These are phyloP conservation scores for Orycteropus afer DNA, from an alignment of 2,113 vertebrate species.

Conservation along the genomic window DNA sequence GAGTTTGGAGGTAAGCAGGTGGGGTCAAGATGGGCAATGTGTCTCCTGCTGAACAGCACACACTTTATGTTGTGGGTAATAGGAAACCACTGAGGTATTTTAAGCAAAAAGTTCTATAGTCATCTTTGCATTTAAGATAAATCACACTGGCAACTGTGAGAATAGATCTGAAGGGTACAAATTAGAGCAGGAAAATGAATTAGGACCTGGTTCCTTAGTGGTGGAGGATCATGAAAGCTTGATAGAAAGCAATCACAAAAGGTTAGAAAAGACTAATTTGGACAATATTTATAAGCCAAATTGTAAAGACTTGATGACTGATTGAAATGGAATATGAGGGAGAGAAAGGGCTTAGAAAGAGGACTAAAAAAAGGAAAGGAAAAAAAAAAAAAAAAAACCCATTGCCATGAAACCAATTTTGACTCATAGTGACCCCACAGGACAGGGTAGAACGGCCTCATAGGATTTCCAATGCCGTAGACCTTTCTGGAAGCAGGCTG, in stretches of 20 bases:
- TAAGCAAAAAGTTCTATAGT: not conserved
- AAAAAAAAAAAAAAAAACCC: too few species aligned
- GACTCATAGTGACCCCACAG: too few species aligned
- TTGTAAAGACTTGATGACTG: not conserved
- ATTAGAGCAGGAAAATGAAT: not conserved
- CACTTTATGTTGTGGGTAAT: accelerated
- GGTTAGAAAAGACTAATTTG: not conserved
- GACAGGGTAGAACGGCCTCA: too few species aligned
- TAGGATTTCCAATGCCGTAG: too few species aligned
- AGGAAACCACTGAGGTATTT: not conserved
- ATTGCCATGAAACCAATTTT: too few species aligned
- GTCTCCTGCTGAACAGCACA: accelerated
- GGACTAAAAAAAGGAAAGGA: too few species aligned
- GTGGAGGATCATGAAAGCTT: not conserved
- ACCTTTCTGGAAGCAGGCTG: too few species aligned
- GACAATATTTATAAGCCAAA: not conserved
- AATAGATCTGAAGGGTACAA: not conserved
- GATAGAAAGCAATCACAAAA: not conserved
- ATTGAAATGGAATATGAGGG: not conserved
- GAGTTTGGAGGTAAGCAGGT: not conserved
- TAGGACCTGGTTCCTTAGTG: not conserved
- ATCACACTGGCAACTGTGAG: not conserved
- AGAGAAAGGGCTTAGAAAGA: not conserved
- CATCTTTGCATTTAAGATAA: not conserved
- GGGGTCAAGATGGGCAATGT: accelerated